phyloP scores from a whole-genome alignment of 1,140 invertebrate genomes.

The Trichonephila clavipes region DNA sequence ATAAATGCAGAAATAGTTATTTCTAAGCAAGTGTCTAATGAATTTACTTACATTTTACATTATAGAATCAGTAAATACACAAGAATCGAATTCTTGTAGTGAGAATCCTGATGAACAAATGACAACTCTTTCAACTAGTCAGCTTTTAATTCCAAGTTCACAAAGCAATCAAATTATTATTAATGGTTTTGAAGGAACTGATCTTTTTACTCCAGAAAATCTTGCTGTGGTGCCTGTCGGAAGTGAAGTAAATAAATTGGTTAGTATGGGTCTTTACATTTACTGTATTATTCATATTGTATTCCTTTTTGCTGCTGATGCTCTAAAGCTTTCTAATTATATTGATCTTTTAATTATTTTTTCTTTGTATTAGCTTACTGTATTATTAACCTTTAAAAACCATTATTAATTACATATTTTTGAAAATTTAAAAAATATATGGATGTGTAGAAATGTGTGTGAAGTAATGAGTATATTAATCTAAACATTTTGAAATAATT shows the following conservation, averaged over 20 bases:
- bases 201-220: slow-evolving; percentile 27
- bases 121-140: neutral
- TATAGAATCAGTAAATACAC: neutral
- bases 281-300: neutral
- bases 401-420: neutral
- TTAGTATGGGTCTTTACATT: neutral
- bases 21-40: neutral
- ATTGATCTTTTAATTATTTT: neutral
- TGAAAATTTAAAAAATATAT: neutral
- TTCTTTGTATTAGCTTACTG: no score
- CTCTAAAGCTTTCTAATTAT: neutral
- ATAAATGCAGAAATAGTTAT: no score
- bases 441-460: no score
- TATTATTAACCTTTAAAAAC: neutral
- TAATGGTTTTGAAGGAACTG: slow-evolving; percentile 32
- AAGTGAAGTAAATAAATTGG: slow-evolving; percentile 33
- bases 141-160: neutral
- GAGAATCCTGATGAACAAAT: neutral
- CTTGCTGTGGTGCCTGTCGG: neutral
- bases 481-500: no score
- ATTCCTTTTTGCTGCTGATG: no score
- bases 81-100: neutral
- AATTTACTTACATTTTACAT: neutral
- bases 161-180: slow-evolving; percentile 28
- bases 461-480: no score